A percentile compares a stretch with the other conserved stretches of the same genome.
Evolutionary conservation across 2,888 invertebrate genomes (phyloP).

Genomic region (Vanessa cardui): DNA sequence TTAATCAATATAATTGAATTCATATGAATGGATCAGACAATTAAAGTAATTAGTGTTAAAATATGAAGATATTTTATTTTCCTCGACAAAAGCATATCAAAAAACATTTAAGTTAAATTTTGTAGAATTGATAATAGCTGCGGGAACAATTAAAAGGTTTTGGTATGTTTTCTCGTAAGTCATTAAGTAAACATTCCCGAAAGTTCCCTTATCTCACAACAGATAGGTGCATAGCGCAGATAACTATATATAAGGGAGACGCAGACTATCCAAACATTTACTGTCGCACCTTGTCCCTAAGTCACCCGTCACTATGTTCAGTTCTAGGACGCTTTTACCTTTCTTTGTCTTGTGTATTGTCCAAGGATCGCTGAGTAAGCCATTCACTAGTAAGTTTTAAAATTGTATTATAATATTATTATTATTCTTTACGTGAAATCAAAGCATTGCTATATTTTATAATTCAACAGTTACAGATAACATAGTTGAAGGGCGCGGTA

Average conservation of each 20-base stretch:
- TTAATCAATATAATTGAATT: neutral
- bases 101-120: neutral
- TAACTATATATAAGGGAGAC: constrained; percentile 63
- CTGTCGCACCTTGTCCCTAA: constrained; percentile 47
- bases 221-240: constrained; percentile 66
- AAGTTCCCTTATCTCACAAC: constrained; percentile 63
- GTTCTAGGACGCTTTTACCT: constrained; percentile 51
- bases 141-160: constrained; percentile 58
- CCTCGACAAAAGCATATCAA: neutral
- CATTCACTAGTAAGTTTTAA: constrained; percentile 64
- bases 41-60: too few relatives aligned
- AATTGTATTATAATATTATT: constrained; percentile 14
- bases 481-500: constrained; percentile 62
- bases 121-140: constrained; percentile 35
- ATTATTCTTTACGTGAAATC: neutral
- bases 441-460: constrained; percentile 40
- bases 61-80: neutral
- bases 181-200: constrained; percentile 80
- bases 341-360: constrained; percentile 55
- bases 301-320: constrained; percentile 55
- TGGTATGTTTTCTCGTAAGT: constrained; percentile 60
- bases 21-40: too few relatives aligned
- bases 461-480: constrained; percentile 61
- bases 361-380: constrained; percentile 58
- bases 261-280: constrained; percentile 65